These are phyloP conservation scores for Hippopotamyrus pictus DNA, from an alignment of 2,797 vertebrate genomes.

Conservation along the genomic window DNA sequence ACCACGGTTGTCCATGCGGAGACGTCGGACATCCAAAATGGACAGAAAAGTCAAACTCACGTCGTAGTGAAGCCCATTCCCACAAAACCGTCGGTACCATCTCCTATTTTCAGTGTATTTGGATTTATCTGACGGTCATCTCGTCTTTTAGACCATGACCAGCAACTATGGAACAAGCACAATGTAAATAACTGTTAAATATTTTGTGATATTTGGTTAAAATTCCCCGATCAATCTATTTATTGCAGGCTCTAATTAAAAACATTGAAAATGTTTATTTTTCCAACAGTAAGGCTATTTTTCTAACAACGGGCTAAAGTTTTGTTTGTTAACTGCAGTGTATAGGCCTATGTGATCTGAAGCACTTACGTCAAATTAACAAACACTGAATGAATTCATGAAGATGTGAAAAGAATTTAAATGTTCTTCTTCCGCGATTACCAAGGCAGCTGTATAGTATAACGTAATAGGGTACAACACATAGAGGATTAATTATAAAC, in stretches of 20 bases:
- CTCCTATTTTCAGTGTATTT: slow-evolving; percentile 86
- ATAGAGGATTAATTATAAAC: slow-evolving; percentile 14
- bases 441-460: slow-evolving; percentile 6
- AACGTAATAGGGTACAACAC: background rate
- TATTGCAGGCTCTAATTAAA: slow-evolving; percentile 13
- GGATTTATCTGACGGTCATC: slow-evolving; percentile 77
- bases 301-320: background rate
- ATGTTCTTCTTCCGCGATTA: background rate
- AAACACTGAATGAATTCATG: background rate
- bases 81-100: slow-evolving; percentile 77
- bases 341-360: background rate
- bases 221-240: slow-evolving; percentile 1
- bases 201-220: background rate
- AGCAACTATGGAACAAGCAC: background rate
- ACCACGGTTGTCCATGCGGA: slow-evolving; percentile 52
- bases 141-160: background rate
- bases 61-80: slow-evolving; percentile 95
- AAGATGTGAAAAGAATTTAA: background rate
- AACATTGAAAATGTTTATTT: background rate
- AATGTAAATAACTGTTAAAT: slow-evolving; percentile 13
- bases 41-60: slow-evolving; percentile 75
- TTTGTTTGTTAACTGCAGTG: background rate
- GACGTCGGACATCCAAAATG: slow-evolving; percentile 44
- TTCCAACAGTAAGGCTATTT: background rate
- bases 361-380: slow-evolving; percentile 23